phyloP scores from a whole-genome alignment of 1,140 invertebrate genomes.

The Anoplolepis gracilipes region DNA sequence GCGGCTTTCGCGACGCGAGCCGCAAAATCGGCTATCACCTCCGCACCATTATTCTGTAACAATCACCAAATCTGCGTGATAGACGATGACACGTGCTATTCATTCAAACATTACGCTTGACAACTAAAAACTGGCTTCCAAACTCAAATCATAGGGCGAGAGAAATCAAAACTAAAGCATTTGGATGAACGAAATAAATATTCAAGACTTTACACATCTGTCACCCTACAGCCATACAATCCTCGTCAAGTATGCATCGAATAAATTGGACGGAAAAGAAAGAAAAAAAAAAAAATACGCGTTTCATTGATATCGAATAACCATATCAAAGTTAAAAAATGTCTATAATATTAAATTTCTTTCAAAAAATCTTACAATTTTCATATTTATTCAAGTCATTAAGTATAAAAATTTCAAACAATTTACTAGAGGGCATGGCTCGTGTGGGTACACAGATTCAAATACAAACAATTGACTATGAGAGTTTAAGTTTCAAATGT shows the following conservation, averaged over 20 bases:
- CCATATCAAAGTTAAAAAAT: neutral
- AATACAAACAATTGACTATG: conserved; percentile 64
- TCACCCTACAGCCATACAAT: conserved; percentile 64
- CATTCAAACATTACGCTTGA: conserved; percentile 59
- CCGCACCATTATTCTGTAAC: conserved; percentile 80
- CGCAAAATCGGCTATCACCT: conserved; percentile 81
- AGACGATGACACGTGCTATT: conserved; percentile 75
- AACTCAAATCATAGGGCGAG: conserved; percentile 74
- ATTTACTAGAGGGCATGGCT: conserved; percentile 55
- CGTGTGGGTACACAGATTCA: conserved; percentile 58
- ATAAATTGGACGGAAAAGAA: neutral
- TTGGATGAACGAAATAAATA: conserved; percentile 67
- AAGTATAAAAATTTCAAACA: neutral
- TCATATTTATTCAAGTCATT: neutral
- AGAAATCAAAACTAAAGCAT: conserved; percentile 68
- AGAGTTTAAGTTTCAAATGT: conserved; percentile 42
- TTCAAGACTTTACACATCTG: conserved; percentile 67
- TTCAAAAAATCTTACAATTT: neutral
- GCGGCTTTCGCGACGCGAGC: conserved; percentile 80
- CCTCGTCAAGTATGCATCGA: neutral
- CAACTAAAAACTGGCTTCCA: conserved; percentile 79
- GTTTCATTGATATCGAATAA: neutral
- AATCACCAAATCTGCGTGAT: conserved; percentile 82
- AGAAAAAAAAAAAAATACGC: neutral
- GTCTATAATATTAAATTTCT: neutral